Evolutionary conservation across 2,797 vertebrate genomes (phyloP).

Genomic region (Moxostoma hubbsi): DNA sequence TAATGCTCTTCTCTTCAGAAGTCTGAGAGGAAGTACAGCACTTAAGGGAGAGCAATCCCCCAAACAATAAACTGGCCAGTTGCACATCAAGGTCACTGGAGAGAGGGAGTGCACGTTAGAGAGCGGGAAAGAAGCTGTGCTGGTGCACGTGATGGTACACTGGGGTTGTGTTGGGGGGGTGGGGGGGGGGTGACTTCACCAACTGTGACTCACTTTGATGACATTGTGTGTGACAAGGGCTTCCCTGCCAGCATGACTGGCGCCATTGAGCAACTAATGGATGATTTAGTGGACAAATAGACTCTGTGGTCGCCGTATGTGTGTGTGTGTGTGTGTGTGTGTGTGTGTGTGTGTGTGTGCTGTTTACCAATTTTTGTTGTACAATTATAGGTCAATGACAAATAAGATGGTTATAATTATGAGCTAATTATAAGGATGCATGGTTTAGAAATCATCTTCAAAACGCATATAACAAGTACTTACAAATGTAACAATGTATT

Average conservation of each 20-base stretch:
- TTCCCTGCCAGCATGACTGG: slow-evolving; percentile 55
- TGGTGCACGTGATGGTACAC: slow-evolving; percentile 37
- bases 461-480: too few relatives aligned
- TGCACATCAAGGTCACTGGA: slow-evolving; percentile 32
- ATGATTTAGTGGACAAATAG: slow-evolving; percentile 47
- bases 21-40: slow-evolving; percentile 36
- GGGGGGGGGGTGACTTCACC: slow-evolving; percentile 53
- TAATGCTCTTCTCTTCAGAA: background rate
- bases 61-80: slow-evolving; percentile 49
- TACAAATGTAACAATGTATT: too few relatives aligned
- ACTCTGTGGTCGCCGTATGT: background rate
- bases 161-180: slow-evolving; percentile 7
- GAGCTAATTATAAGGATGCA: too few relatives aligned
- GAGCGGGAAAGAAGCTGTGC: slow-evolving; percentile 1
- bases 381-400: too few relatives aligned
- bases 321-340: too few relatives aligned
- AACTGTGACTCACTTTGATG: slow-evolving; percentile 52
- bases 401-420: too few relatives aligned
- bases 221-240: slow-evolving; percentile 52
- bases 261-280: slow-evolving; percentile 54
- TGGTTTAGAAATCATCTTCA: too few relatives aligned
- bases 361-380: too few relatives aligned
- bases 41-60: slow-evolving; percentile 53
- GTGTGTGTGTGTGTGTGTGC: too few relatives aligned
- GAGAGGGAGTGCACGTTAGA: background rate